Base-by-base conservation (phyloP, 2,888 invertebrate species). In the Norana najaformis region DNA sequence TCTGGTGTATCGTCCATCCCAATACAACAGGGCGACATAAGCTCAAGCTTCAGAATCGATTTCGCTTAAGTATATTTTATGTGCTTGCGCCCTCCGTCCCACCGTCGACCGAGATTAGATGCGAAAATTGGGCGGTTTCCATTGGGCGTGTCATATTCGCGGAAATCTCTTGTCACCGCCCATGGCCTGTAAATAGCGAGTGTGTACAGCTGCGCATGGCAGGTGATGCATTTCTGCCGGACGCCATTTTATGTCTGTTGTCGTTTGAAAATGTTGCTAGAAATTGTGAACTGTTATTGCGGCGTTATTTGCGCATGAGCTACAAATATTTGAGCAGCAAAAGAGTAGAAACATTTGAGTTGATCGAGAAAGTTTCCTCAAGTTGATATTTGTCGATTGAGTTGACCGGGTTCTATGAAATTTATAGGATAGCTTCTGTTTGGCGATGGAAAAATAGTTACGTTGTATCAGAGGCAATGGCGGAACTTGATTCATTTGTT, bases 1-100 rank as follows among this genome's bases (percentile, higher is more conserved):
- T 69, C 30, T 30, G 30, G 69, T 69, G 69, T 69, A 69, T 69
- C n/a, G 69, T 69, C 69, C 0, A 69, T 69, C 11, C 69, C 30
- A n/a, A 69, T 69, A 69, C 69, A 69, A 69, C 30, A n/a, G n/a
- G n/a, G 30, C 69, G 69, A 69, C 69, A 69, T 69, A 69, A 69
- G 69, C 69, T 69, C 69, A 1, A n/a, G n/a, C 69, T 69, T 69
- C 69, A 30, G 69, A 69, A 69, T 69, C 69, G 69, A 69, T 69
- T 69, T 69, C 69, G 30, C n/a, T 69, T n/a, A n/a, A 69, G 69
- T 69, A 69, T 69, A 69, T 69, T 69, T 69, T 69, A 69, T 69
- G 69, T 69, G 69, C n/a, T 69, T 69, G 30, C 47, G 47, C 23
- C 23, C 47, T n/a, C 69, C n/a, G n/a, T n/a, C n/a, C n/a, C 30